These are phyloP conservation scores for Eubucco bourcierii DNA, from an alignment of 2,113 vertebrate genomes.

Conservation along the genomic window DNA sequence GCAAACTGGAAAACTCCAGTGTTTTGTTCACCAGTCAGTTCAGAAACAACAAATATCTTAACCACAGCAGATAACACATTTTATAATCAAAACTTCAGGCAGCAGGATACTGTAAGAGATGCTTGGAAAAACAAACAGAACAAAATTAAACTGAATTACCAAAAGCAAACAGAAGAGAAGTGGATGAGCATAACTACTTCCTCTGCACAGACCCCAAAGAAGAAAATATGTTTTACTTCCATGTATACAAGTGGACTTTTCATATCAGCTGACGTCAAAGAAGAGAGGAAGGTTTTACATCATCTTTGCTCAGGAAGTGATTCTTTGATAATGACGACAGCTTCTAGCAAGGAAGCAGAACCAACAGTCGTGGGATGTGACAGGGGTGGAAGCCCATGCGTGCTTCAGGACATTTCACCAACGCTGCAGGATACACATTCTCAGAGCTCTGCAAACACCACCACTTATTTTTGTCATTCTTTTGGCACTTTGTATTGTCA, in stretches of 20 bases:
- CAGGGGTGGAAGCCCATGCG: not conserved
- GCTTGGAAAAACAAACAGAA: not conserved
- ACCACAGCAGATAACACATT: not conserved
- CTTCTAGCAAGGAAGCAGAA: not conserved
- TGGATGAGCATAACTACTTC: not conserved
- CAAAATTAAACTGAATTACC: not conserved
- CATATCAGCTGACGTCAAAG: not conserved
- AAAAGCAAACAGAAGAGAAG: not conserved
- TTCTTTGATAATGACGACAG: not conserved
- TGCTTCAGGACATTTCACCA: not conserved
- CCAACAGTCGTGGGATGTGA: not conserved
- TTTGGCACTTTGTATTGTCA: constrained; percentile 21
- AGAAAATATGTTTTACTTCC: constrained; percentile 28
- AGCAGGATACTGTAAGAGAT: not conserved
- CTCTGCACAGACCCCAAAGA: not conserved
- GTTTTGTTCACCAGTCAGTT: not conserved
- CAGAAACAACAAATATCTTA: not conserved
- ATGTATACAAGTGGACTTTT: not conserved
- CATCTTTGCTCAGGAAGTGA: not conserved
- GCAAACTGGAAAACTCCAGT: constrained; percentile 9
- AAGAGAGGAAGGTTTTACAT: not conserved
- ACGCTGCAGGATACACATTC: not conserved
- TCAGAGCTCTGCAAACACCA: not conserved
- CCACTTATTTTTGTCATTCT: not conserved
- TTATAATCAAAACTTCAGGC: not conserved